These are phyloP conservation scores for Xanthia togata DNA, from an alignment of 2,888 invertebrate genomes.

Conservation along the genomic window DNA sequence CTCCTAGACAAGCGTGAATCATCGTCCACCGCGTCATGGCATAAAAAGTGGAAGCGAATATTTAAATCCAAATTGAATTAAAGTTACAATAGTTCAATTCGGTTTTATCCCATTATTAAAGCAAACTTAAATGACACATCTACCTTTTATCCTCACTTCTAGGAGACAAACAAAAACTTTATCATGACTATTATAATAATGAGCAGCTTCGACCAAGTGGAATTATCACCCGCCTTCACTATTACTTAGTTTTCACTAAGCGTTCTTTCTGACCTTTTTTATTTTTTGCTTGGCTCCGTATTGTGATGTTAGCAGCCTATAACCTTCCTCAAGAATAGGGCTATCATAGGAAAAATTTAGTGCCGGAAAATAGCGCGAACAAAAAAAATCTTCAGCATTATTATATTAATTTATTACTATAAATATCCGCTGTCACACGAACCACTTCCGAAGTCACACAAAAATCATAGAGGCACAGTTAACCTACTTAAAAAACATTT, in stretches of 20 bases:
- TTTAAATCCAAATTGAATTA: background rate
- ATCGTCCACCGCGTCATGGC: background rate
- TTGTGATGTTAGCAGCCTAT: too few relatives aligned
- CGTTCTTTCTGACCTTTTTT: background rate
- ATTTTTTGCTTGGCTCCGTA: background rate
- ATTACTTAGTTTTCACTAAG: background rate
- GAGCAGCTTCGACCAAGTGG: background rate
- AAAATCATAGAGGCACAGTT: slow-evolving; percentile 68
- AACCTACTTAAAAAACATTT: slow-evolving; percentile 71
- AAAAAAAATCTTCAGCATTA: background rate
- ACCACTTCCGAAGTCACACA: slow-evolving; percentile 48
- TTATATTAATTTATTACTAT: background rate
- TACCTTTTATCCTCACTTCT: background rate
- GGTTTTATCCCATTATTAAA: background rate
- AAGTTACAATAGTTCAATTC: background rate
- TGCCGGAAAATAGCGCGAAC: too few relatives aligned
- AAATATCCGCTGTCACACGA: background rate
- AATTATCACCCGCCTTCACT: background rate
- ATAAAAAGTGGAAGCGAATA: background rate
- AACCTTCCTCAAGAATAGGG: too few relatives aligned
- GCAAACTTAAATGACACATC: background rate
- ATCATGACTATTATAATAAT: background rate
- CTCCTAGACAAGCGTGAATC: background rate
- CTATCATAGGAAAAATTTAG: too few relatives aligned
- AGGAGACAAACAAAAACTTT: background rate